Percentiles rank a stretch among this genome's conserved stretches.
Evolutionary conservation across 2,888 invertebrate genomes (phyloP).

Genomic region (Metallyticus violacea): DNA sequence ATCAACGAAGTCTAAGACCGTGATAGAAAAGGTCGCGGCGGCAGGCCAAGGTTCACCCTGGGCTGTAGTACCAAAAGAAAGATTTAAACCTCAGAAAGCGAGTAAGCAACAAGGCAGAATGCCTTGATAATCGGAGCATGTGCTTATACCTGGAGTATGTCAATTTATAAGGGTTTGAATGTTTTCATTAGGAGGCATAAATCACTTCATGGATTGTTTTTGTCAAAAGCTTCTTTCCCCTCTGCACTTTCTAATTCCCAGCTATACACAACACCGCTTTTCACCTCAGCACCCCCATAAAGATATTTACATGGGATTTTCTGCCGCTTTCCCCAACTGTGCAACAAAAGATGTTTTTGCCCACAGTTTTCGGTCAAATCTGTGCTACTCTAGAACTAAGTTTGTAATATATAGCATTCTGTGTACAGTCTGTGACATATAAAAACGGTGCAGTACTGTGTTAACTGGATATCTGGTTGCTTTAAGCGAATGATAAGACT

Average conservation of each 20-base stretch:
- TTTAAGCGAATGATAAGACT: too few species aligned
- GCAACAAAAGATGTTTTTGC: background rate
- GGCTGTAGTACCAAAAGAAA: too few species aligned
- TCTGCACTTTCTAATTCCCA: background rate
- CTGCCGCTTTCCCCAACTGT: background rate
- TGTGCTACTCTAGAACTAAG: background rate
- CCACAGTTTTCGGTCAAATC: background rate
- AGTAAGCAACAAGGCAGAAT: too few species aligned
- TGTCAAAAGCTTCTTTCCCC: too few species aligned
- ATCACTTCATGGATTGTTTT: background rate
- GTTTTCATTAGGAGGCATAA: background rate
- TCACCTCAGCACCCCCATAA: background rate
- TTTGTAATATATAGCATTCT: background rate
- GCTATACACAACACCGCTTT: background rate
- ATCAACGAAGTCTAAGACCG: too few species aligned
- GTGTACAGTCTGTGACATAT: background rate
- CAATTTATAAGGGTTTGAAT: background rate
- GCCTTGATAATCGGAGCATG: too few species aligned
- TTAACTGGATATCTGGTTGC: too few species aligned
- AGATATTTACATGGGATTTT: background rate
- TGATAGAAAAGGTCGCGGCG: too few species aligned
- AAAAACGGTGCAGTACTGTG: too few species aligned
- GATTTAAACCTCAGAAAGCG: too few species aligned
- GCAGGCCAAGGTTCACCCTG: too few species aligned
- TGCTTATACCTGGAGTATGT: too few species aligned